A percentile compares a stretch with the other conserved stretches of the same genome.
Conservation (phyloP, 2,113 vertebrate genomes). For the Sapayoa aenigma region DNA sequence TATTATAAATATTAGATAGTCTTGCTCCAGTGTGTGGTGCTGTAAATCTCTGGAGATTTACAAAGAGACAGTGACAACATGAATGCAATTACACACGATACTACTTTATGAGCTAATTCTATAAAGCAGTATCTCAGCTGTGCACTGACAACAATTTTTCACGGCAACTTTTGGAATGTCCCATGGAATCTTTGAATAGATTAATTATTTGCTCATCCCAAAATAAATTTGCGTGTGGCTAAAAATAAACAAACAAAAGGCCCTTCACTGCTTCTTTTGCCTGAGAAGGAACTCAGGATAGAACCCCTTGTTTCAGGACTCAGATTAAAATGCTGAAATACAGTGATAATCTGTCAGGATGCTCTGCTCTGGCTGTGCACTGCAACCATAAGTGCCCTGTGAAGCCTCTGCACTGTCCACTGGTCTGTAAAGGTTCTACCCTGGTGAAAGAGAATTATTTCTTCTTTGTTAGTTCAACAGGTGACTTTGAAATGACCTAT, state of each 20-base stretch:
- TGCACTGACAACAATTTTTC: slow-evolving; percentile 43
- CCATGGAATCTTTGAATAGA: slow-evolving; percentile 52
- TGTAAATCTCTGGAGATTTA: slow-evolving; percentile 63
- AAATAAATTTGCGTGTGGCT: slow-evolving; percentile 44
- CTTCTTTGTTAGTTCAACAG: slow-evolving; percentile 12
- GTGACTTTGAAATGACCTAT: slow-evolving; percentile 44
- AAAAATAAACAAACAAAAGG: slow-evolving; percentile 19
- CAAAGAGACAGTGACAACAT: slow-evolving; percentile 51
- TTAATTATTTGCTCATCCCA: slow-evolving; percentile 54
- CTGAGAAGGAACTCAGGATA: not conserved
- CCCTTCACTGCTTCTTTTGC: not conserved
- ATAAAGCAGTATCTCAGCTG: slow-evolving; percentile 52
- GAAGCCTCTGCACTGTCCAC: not conserved
- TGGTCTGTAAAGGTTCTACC: not conserved
- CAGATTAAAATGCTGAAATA: not conserved
- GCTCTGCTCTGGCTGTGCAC: not conserved
- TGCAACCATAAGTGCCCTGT: rapidly evolving
- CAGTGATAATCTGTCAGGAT: not conserved
- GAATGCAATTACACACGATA: slow-evolving; percentile 47
- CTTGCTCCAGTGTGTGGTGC: slow-evolving; percentile 24
- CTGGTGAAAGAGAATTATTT: not conserved
- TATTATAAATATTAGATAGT: slow-evolving; percentile 63
- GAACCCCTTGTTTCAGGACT: not conserved
- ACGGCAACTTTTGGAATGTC: slow-evolving; percentile 18
- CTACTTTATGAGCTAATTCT: slow-evolving; percentile 58